These are phyloP conservation scores for Morphnarchus princeps DNA, from an alignment of 2,113 vertebrate genomes.

Conservation along the genomic window DNA sequence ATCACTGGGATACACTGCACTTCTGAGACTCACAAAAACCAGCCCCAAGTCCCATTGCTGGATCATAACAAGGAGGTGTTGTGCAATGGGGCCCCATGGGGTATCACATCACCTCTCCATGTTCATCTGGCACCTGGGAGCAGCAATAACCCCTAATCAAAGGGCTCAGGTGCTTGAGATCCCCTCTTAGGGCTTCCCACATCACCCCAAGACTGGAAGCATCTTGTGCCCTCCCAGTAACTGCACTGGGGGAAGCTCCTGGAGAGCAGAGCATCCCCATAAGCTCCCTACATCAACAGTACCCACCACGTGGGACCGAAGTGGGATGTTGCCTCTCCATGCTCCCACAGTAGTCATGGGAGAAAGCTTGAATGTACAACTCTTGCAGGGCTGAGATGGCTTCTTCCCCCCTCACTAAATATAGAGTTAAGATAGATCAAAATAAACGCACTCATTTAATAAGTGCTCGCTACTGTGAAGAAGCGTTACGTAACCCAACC, in stretches of 20 bases:
- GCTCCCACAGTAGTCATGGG: background rate
- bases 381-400: background rate
- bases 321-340: rapidly evolving
- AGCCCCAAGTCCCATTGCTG: background rate
- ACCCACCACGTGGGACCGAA: rapidly evolving
- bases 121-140: background rate
- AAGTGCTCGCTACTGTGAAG: background rate
- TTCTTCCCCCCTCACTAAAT: background rate
- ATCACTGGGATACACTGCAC: rapidly evolving
- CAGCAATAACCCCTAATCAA: background rate
- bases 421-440: rapidly evolving
- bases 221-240: background rate
- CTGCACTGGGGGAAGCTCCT: background rate
- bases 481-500: background rate
- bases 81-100: rapidly evolving
- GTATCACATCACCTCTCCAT: background rate
- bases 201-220: background rate
- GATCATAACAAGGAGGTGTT: rapidly evolving
- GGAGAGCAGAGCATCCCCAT: background rate
- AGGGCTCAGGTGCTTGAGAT: background rate
- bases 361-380: background rate
- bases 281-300: background rate
- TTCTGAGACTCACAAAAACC: background rate
- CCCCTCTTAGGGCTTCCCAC: background rate
- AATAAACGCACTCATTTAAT: background rate